phyloP scores from a whole-genome alignment of 1,140 invertebrate species.

The Calliopsis andreniformis region DNA sequence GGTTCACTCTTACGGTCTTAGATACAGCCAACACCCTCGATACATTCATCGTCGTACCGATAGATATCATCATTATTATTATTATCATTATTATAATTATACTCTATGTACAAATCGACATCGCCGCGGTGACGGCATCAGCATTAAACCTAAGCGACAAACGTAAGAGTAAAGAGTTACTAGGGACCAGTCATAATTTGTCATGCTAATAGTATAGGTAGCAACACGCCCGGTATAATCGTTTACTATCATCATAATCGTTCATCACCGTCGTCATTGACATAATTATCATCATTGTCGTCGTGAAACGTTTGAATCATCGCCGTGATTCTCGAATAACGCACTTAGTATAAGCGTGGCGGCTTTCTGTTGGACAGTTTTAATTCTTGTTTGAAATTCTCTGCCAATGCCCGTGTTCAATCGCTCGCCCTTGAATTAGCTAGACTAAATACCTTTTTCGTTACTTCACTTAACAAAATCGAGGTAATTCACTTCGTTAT shows the following conservation, averaged over 20 bases:
- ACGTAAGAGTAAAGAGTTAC: slow-evolving; percentile 71
- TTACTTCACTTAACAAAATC: slow-evolving; percentile 64
- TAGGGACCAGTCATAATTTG: slow-evolving; percentile 74
- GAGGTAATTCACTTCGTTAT: slow-evolving; percentile 56
- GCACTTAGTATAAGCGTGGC: not conserved
- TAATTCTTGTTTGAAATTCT: slow-evolving; percentile 66
- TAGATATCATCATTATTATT: slow-evolving; percentile 44
- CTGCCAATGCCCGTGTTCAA: slow-evolving; percentile 67
- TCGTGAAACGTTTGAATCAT: slow-evolving; percentile 19
- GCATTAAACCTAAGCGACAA: slow-evolving; percentile 68
- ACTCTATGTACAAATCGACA: slow-evolving; percentile 71
- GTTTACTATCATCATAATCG: slow-evolving; percentile 52
- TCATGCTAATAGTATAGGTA: slow-evolving; percentile 73
- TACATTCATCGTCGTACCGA: slow-evolving; percentile 52
- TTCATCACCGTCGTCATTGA: slow-evolving; percentile 33
- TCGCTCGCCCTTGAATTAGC: slow-evolving; percentile 46
- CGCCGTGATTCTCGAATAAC: not conserved
- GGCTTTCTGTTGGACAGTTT: slow-evolving; percentile 53
- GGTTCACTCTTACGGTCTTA: slow-evolving; percentile 51
- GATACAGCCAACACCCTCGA: slow-evolving; percentile 55
- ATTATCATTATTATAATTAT: slow-evolving; percentile 65
- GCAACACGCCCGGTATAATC: slow-evolving; percentile 70
- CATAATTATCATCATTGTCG: slow-evolving; percentile 47
- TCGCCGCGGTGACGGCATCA: slow-evolving; percentile 63
- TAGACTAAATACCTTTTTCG: slow-evolving; percentile 25